Evolutionary conservation across 1,140 invertebrate genomes (phyloP).

Genomic region (Rhynchophorus ferrugineus): DNA sequence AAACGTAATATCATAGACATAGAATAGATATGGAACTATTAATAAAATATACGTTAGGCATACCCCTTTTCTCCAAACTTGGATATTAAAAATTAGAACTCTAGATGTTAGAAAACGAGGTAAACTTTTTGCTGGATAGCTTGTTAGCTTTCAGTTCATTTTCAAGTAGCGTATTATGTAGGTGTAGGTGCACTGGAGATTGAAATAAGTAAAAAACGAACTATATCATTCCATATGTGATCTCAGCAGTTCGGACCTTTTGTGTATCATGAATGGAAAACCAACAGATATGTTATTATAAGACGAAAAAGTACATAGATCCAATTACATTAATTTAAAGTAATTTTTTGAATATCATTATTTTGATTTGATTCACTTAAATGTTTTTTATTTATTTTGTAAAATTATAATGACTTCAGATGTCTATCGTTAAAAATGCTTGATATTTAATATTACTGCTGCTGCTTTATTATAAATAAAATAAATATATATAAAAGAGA

Average conservation of each 20-base stretch:
- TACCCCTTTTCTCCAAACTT: background rate
- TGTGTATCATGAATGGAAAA: too few relatives aligned
- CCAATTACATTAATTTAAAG: too few relatives aligned
- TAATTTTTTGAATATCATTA: too few relatives aligned
- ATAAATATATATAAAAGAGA: background rate
- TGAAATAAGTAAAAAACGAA: background rate
- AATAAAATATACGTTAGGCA: background rate
- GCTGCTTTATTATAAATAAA: background rate
- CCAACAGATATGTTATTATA: too few relatives aligned
- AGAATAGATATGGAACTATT: background rate
- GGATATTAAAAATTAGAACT: background rate
- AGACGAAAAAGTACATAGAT: too few relatives aligned
- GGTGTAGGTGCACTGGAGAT: background rate
- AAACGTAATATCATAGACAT: background rate
- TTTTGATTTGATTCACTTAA: too few relatives aligned
- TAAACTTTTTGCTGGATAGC: slow-evolving; percentile 1
- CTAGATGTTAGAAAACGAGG: background rate
- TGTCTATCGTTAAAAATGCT: too few relatives aligned
- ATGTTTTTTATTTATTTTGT: too few relatives aligned
- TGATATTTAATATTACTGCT: background rate
- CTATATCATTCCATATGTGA: slow-evolving; percentile 6
- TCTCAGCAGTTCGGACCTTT: background rate
- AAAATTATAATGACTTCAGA: too few relatives aligned
- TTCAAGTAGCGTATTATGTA: slow-evolving; percentile 3
- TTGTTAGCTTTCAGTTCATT: background rate